phyloP scores from a whole-genome alignment of 1,140 invertebrate species.

The Chrysopa pallens region DNA sequence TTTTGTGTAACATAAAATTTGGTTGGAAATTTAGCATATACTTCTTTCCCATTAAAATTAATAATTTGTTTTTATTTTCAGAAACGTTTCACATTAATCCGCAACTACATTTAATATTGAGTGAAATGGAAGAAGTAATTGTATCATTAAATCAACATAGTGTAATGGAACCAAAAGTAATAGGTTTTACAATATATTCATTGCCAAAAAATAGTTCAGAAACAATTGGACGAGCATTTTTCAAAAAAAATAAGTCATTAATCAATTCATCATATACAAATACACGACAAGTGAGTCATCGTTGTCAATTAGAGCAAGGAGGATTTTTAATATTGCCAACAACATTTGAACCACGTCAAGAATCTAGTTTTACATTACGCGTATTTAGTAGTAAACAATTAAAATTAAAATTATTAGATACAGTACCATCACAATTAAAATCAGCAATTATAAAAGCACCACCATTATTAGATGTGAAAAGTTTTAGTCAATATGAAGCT shows the following conservation, averaged over 20 bases:
- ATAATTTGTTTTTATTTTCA: conserved; percentile 22
- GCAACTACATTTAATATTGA: conserved; percentile 63
- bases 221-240: conserved; percentile 53
- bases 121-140: conserved; percentile 69
- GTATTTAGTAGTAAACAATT: conserved; percentile 68
- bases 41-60: too few relatives aligned
- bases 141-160: conserved; percentile 80
- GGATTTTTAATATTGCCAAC: conserved; percentile 76
- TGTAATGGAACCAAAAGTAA: conserved; percentile 82
- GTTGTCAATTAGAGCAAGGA: conserved; percentile 66
- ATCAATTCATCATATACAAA: conserved; percentile 86
- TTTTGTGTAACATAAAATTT: too few relatives aligned
- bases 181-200: conserved; percentile 81
- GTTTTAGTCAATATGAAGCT: conserved; percentile 72
- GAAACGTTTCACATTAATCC: conserved; percentile 91
- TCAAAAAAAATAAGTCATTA: conserved; percentile 74
- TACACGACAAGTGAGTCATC: conserved; percentile 44
- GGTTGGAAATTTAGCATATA: too few relatives aligned
- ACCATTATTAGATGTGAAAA: conserved; percentile 36
- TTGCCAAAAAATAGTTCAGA: conserved; percentile 48
- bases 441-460: conserved; percentile 56
- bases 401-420: conserved; percentile 68
- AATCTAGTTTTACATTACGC: conserved; percentile 66
- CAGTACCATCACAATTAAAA: conserved; percentile 49
- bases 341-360: conserved; percentile 79